These are phyloP conservation scores for Prinia subflava DNA, from an alignment of 2,113 vertebrate species.

Conservation along the genomic window DNA sequence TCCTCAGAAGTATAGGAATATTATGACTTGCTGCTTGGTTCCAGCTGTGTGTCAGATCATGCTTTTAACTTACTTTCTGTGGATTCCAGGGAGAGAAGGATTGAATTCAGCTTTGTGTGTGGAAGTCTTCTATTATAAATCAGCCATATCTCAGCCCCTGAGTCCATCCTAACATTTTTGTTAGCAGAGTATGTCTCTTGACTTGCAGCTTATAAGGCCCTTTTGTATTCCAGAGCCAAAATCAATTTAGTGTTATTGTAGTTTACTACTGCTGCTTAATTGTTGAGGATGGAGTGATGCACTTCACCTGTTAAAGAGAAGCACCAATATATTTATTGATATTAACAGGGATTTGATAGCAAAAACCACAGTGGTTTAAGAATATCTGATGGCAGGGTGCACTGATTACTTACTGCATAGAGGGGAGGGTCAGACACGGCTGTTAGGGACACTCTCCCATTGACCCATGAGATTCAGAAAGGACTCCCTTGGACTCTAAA, in stretches of 20 bases:
- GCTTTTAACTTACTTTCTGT: conserved; percentile 6
- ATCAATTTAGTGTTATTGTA: background rate
- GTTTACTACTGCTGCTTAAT: background rate
- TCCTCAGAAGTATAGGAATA: background rate
- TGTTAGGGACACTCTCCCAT: background rate
- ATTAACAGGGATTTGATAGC: background rate
- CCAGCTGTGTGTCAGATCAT: background rate
- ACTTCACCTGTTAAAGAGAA: background rate
- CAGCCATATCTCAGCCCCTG: background rate
- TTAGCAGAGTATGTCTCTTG: background rate
- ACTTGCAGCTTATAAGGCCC: background rate
- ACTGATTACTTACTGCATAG: background rate
- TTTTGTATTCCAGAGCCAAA: background rate
- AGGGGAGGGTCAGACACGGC: background rate
- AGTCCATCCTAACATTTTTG: background rate
- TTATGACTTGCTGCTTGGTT: background rate
- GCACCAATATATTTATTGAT: background rate
- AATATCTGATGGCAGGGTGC: background rate
- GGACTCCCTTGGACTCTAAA: background rate
- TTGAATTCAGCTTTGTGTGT: background rate
- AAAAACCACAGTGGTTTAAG: background rate
- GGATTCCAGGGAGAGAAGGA: background rate
- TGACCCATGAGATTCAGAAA: too few species aligned
- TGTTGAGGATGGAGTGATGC: background rate
- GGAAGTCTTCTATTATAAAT: conserved; percentile 3